These are phyloP conservation scores for Nasonia oneida DNA, from an alignment of 2,888 invertebrate genomes.

Conservation along the genomic window DNA sequence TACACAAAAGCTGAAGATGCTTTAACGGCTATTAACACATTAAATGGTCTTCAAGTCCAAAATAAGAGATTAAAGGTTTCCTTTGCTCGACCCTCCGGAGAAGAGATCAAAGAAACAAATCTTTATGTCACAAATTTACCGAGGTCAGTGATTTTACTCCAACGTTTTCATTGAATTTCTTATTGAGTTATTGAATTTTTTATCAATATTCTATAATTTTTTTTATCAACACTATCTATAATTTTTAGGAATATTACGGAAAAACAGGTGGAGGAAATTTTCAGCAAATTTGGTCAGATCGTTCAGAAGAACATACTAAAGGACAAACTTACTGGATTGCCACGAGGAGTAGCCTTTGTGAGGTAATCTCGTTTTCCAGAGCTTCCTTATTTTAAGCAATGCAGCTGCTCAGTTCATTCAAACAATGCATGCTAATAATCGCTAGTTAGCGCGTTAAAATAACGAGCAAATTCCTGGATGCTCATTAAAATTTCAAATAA, in stretches of 20 bases:
- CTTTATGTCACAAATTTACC: conserved; percentile 96
- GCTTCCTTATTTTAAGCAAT: conserved; percentile 48
- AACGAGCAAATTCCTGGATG: conserved; percentile 20
- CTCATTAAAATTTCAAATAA: conserved; percentile 52
- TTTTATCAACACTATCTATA: background rate
- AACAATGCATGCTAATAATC: background rate
- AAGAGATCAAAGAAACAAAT: conserved; percentile 96
- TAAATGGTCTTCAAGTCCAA: conserved; percentile 93
- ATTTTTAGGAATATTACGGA: conserved; percentile 85
- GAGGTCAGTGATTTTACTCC: conserved; percentile 79
- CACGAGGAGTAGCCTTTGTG: conserved; percentile 95
- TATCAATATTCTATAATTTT: background rate
- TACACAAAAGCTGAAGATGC: conserved; percentile 93
- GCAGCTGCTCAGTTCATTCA: conserved; percentile 6
- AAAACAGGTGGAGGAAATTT: conserved; percentile 90
- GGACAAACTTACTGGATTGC: conserved; percentile 92
- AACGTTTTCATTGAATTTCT: conserved; percentile 1
- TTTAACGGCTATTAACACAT: conserved; percentile 89
- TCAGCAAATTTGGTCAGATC: conserved; percentile 93
- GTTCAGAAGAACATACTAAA: conserved; percentile 95
- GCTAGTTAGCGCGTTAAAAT: conserved; percentile 14
- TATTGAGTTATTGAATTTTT: background rate
- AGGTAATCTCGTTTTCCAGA: conserved; percentile 82
- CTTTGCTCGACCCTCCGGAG: conserved; percentile 94
- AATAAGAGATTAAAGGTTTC: conserved; percentile 97